phyloP scores from a whole-genome alignment of 2,888 invertebrate species.

The Morpho achilles region DNA sequence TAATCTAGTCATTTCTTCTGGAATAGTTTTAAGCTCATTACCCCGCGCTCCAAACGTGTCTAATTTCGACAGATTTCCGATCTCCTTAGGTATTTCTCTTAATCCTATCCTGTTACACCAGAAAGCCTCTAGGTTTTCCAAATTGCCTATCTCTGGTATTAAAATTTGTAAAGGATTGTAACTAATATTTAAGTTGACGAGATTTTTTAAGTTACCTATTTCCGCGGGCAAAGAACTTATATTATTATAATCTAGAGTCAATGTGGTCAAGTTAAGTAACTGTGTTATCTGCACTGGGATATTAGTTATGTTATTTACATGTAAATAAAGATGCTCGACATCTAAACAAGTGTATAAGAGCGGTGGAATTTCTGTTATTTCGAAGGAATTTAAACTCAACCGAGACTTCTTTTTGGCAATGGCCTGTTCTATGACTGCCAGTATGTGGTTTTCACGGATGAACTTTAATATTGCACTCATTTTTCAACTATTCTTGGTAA shows the following conservation, averaged over 20 bases:
- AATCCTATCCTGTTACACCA: constrained; percentile 83
- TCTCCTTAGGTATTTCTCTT: constrained; percentile 78
- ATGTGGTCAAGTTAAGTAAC: constrained; percentile 77
- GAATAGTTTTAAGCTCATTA: constrained; percentile 78
- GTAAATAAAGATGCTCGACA: constrained; percentile 81
- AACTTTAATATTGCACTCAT: constrained; percentile 84
- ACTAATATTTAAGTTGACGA: constrained; percentile 82
- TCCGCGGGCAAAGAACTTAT: constrained; percentile 80
- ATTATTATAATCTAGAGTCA: constrained; percentile 83
- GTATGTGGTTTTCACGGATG: constrained; percentile 83
- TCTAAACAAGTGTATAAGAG: constrained; percentile 77
- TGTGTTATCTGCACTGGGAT: constrained; percentile 70
- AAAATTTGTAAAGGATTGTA: constrained; percentile 81
- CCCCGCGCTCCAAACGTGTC: constrained; percentile 84
- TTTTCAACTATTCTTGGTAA: constrained; percentile 53
- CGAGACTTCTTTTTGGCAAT: constrained; percentile 78
- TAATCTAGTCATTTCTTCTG: constrained; percentile 78
- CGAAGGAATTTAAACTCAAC: constrained; percentile 81
- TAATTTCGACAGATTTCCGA: constrained; percentile 78
- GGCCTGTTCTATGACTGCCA: constrained; percentile 83
- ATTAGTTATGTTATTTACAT: constrained; percentile 80
- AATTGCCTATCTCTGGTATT: constrained; percentile 79
- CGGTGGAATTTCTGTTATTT: constrained; percentile 80
- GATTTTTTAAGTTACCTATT: constrained; percentile 77
- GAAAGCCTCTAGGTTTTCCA: constrained; percentile 80